Conservation (phyloP, 2,888 invertebrate species). For the Sepioteuthis lessoniana region DNA sequence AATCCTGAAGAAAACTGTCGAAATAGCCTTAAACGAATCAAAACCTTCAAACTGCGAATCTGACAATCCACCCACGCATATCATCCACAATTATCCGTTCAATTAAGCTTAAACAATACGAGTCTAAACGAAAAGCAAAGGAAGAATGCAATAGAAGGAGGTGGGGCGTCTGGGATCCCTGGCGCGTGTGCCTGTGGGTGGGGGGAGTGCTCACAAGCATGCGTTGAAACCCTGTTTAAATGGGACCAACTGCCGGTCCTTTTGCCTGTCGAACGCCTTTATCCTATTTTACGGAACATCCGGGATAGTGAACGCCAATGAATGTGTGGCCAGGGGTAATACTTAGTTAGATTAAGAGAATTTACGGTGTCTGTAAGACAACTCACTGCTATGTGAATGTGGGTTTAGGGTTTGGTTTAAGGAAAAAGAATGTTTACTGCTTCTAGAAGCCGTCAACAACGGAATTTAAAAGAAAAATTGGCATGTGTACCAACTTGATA, state of each 20-base stretch:
- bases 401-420: accelerated
- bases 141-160: neutral
- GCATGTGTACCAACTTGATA: neutral
- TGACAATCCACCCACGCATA: neutral
- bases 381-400: no score
- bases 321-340: no score
- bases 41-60: neutral
- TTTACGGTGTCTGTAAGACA: neutral
- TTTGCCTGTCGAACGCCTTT: neutral
- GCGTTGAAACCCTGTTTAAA: slow-evolving; percentile 15
- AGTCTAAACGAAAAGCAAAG: neutral
- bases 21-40: neutral
- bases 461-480: neutral
- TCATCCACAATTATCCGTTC: neutral
- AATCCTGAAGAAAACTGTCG: neutral
- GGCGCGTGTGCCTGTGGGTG: neutral
- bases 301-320: neutral
- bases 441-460: neutral
- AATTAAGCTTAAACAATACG: neutral
- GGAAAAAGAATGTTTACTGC: neutral
- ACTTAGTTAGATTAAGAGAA: neutral
- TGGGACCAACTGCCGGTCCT: no score
- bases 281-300: neutral
- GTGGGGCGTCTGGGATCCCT: neutral
- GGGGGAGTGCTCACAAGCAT: neutral